Evolutionary conservation across 2,888 invertebrate genomes (phyloP).

Genomic region (Eilema depressum): DNA sequence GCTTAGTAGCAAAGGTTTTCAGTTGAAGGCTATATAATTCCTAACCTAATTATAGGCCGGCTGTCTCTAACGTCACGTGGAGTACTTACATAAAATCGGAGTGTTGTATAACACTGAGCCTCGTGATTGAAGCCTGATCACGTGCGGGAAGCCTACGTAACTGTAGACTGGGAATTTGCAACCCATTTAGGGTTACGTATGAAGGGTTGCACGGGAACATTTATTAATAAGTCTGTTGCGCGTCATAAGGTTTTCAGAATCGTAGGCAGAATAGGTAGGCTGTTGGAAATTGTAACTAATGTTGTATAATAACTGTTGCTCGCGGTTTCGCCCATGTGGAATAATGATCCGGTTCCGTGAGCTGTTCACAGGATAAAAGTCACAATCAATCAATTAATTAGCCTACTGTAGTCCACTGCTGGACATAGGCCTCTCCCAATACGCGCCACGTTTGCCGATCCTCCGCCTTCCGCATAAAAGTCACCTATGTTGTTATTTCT

Average conservation of each 20-base stretch:
- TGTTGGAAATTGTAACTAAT: background rate
- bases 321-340: too few relatives aligned
- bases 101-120: slow-evolving; percentile 11
- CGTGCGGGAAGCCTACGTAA: slow-evolving; percentile 1
- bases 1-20: background rate
- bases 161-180: background rate
- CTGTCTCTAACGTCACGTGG: slow-evolving; percentile 14
- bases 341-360: too few relatives aligned
- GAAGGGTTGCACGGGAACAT: background rate
- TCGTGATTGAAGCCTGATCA: slow-evolving; percentile 4
- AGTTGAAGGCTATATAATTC: slow-evolving; percentile 6
- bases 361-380: too few relatives aligned
- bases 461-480: too few relatives aligned
- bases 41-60: slow-evolving; percentile 6
- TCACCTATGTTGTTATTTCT: too few relatives aligned
- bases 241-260: background rate
- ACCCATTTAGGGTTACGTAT: background rate
- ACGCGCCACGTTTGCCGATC: too few relatives aligned
- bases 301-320: too few relatives aligned
- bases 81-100: slow-evolving; percentile 3
- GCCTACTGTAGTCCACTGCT: too few relatives aligned
- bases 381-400: too few relatives aligned
- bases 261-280: background rate
- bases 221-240: background rate
- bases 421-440: too few relatives aligned